A percentile compares a stretch with the other conserved stretches of the same genome.
Evolutionary conservation across 2,797 vertebrate genomes (phyloP).

Genomic region (Coregonus suidteri): DNA sequence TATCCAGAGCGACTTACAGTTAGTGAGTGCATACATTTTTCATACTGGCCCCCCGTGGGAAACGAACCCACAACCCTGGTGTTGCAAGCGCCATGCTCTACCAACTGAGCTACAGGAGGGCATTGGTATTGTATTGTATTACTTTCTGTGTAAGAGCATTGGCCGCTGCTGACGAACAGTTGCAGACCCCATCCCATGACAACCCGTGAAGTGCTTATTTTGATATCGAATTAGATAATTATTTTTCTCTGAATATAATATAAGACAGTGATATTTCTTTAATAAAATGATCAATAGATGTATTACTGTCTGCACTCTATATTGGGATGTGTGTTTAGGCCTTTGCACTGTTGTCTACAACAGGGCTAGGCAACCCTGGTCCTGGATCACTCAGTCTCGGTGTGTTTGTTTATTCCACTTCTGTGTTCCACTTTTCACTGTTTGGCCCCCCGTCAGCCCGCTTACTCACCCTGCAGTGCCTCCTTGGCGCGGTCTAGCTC

Average conservation of each 20-base stretch:
- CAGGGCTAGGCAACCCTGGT: neutral
- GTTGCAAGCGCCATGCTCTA: too few species aligned
- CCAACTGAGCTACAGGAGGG: too few species aligned
- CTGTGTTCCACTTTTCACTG: neutral
- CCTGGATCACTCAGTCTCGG: neutral
- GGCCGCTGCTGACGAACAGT: conserved; percentile 43
- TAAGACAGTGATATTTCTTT: too few species aligned
- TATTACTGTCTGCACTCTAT: conserved; percentile 47
- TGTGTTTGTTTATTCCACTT: neutral
- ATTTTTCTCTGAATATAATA: conserved; percentile 39
- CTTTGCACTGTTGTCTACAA: neutral
- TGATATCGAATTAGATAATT: conserved; percentile 46
- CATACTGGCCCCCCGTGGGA: too few species aligned
- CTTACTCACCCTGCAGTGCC: conserved; percentile 88
- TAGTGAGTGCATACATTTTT: too few species aligned
- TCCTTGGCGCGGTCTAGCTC: conserved; percentile 95
- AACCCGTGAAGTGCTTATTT: conserved; percentile 44
- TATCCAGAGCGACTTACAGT: too few species aligned
- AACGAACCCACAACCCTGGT: too few species aligned
- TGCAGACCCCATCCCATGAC: conserved; percentile 54
- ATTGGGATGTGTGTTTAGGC: neutral
- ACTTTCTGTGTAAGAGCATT: conserved; percentile 21
- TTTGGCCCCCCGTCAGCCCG: neutral
- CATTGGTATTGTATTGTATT: conserved; percentile 18
- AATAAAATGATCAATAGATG: conserved; percentile 47